Percentiles rank a stretch among this genome's conserved stretches.
Conservation (phyloP, 1,140 invertebrate species). For the Tetranychus cinnabarinus region DNA sequence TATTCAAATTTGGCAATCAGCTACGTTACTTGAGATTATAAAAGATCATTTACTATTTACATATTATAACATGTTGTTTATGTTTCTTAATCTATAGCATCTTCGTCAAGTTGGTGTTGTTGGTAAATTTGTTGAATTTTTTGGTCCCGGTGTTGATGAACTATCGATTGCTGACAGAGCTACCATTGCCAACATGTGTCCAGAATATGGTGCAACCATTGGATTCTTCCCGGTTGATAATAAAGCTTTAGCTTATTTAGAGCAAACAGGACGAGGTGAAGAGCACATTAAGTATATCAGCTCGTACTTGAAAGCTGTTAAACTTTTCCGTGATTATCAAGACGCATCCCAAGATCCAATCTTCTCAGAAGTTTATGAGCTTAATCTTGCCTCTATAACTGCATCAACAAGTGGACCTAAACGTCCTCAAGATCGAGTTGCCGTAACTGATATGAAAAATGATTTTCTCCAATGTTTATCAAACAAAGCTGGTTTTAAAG, state of each 20-base stretch:
- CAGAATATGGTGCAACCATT: constrained; percentile 80
- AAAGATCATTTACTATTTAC: too few species aligned
- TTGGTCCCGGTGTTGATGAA: constrained; percentile 64
- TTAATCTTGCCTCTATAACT: constrained; percentile 69
- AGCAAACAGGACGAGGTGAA: constrained; percentile 67
- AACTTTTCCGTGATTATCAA: constrained; percentile 61
- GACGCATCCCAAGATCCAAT: constrained; percentile 52
- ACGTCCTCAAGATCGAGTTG: constrained; percentile 79
- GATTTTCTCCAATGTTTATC: constrained; percentile 67
- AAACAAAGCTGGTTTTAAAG: constrained; percentile 88
- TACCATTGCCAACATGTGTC: constrained; percentile 69
- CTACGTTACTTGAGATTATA: too few species aligned
- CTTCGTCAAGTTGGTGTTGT: constrained; percentile 79
- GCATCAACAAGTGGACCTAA: constrained; percentile 91
- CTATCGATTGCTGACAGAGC: constrained; percentile 77
- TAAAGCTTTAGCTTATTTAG: constrained; percentile 56
- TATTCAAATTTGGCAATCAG: too few species aligned
- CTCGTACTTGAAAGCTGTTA: constrained; percentile 50
- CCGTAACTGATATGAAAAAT: constrained; percentile 62
- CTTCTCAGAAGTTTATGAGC: constrained; percentile 59
- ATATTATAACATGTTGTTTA: neutral
- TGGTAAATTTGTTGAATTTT: constrained; percentile 97
- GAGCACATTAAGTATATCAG: constrained; percentile 61
- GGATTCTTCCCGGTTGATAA: constrained; percentile 86
- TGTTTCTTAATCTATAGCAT: constrained; percentile 35